These are phyloP conservation scores for Phrynocephalus forsythii DNA, from an alignment of 2,797 vertebrate genomes.

Conservation along the genomic window DNA sequence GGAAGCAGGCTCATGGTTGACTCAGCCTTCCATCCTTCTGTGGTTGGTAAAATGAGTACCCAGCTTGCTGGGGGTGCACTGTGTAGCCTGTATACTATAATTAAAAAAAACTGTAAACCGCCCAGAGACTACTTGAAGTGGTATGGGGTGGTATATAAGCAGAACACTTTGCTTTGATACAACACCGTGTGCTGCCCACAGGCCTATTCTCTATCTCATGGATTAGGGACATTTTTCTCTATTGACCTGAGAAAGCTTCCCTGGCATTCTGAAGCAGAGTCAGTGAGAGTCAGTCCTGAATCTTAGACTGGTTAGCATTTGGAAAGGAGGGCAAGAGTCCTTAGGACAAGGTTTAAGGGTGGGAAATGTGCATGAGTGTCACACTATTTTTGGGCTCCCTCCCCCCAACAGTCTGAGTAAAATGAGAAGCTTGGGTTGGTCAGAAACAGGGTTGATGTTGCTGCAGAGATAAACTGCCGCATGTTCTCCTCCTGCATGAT, in stretches of 20 bases:
- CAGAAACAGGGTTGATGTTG: background rate
- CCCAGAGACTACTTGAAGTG: too few relatives aligned
- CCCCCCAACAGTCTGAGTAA: background rate
- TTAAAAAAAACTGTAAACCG: too few relatives aligned
- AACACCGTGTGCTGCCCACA: background rate
- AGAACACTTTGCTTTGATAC: too few relatives aligned
- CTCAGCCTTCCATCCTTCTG: too few relatives aligned
- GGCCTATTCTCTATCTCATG: background rate
- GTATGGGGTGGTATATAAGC: too few relatives aligned
- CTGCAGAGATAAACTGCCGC: too few relatives aligned
- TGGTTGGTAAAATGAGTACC: too few relatives aligned
- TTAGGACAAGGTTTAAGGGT: background rate
- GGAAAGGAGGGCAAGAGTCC: background rate
- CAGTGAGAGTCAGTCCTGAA: background rate
- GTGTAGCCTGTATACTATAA: too few relatives aligned
- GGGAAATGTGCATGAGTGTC: background rate
- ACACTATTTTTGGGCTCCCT: background rate
- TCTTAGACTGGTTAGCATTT: background rate
- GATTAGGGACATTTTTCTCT: background rate
- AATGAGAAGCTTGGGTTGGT: background rate
- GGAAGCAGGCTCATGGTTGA: too few relatives aligned
- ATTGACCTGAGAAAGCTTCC: background rate
- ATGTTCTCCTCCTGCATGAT: background rate
- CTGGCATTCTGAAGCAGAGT: background rate
- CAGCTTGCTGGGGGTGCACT: too few relatives aligned